Evolutionary conservation across 1,140 invertebrate species (phyloP), one percentile per base, ranked within the genome.

Genomic region (Idris sp.): DNA sequence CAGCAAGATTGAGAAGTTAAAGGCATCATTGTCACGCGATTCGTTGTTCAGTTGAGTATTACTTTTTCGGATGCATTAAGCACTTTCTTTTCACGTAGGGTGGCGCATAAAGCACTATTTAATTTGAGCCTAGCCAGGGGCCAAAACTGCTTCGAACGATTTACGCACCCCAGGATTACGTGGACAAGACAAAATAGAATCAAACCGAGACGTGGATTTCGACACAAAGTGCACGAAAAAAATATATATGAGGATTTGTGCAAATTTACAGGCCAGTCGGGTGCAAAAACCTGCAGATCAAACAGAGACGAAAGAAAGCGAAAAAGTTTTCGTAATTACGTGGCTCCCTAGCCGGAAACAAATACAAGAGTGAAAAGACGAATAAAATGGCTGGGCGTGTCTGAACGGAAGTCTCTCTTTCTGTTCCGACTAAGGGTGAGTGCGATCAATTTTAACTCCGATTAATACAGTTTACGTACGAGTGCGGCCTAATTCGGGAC

Each of bases 291-390:
- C n/a, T n/a, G n/a, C n/a, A n/a, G n/a, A n/a, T n/a, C n/a, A n/a
- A n/a, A 8, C 26, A 13, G 18, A 6, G 35, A 18, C 14, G 8
- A 44, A 68, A 65, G 75, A 77, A 68, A 73, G 44, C 58, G 61
- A 75, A 79, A 84, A 84, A 76, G n/a, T n/a, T 83, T 83, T 82
- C 72, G 78, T 85, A 83, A 85, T 85, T 82, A 81, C 78, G 74
- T 53, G 31, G 35, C 26, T 30, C 11, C 40, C 49, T 48, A 18
- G 54, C 19, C 41, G 62, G 43, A 79, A 80, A 77, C 76, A 75
- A 69, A 74, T 80, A 58, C 25, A 58, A 51, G 35, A 40, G 49
- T 1, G 53, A 59, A 33, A 73, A 65, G 49, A 49, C 58, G 51
- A 54, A 83, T 78, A 73, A 79, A 83, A 82, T 77, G 79, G 43